phyloP scores from a whole-genome alignment of 2,888 invertebrate species.

The Chouioia cunea region DNA sequence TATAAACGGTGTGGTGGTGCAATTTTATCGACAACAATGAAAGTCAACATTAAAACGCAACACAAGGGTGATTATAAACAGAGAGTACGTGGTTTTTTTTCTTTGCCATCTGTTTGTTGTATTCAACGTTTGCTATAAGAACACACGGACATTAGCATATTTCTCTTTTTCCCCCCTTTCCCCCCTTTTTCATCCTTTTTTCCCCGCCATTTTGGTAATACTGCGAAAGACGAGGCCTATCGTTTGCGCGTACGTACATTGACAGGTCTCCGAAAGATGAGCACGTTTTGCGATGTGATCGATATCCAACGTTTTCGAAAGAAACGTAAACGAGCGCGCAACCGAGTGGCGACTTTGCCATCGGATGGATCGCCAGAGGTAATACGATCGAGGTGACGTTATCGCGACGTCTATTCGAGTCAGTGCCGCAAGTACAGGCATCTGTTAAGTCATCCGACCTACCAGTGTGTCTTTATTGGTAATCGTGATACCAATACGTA shows the following conservation, averaged over 20 bases:
- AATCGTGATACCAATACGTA: too few relatives aligned
- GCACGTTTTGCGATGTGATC: too few relatives aligned
- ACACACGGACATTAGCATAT: conserved; percentile 35
- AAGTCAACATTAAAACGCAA: conserved; percentile 42
- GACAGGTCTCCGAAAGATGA: too few relatives aligned
- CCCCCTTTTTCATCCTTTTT: too few relatives aligned
- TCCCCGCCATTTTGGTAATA: conserved; percentile 1
- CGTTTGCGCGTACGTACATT: too few relatives aligned
- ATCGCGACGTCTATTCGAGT: too few relatives aligned
- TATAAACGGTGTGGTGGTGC: conserved; percentile 43
- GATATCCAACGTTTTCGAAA: too few relatives aligned
- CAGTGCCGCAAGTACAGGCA: too few relatives aligned
- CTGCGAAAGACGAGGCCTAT: conserved; percentile 15
- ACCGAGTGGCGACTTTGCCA: background rate
- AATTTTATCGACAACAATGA: conserved; percentile 40
- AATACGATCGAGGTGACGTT: too few relatives aligned
- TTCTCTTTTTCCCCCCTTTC: background rate
- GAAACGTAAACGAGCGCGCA: background rate
- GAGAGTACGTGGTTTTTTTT: background rate
- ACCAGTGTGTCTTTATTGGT: too few relatives aligned
- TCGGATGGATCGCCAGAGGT: too few relatives aligned
- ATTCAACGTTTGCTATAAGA: conserved; percentile 9
- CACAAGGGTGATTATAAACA: conserved; percentile 30
- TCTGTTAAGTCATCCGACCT: too few relatives aligned
- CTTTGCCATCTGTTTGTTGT: background rate